These are phyloP conservation scores for Clarias macrocephalus DNA, from an alignment of 2,113 vertebrate genomes.

Conservation along the genomic window DNA sequence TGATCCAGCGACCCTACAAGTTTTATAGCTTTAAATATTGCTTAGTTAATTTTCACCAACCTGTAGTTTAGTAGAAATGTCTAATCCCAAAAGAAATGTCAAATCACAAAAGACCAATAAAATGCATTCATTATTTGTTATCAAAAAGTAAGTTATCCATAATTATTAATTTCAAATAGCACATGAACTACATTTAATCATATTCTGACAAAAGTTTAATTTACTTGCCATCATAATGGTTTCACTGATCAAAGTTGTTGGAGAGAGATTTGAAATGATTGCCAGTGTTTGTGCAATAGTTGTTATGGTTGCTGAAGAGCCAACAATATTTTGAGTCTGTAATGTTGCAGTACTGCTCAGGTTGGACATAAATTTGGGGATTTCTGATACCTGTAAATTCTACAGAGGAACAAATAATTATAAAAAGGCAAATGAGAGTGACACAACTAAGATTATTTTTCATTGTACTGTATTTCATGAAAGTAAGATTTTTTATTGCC, in stretches of 20 bases:
- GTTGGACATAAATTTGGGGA: slow-evolving; percentile 20
- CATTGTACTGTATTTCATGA: background rate
- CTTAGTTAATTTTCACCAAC: too few species aligned
- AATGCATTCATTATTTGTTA: too few species aligned
- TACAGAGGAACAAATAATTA: background rate
- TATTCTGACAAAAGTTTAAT: background rate
- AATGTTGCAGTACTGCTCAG: background rate
- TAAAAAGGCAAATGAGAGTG: background rate
- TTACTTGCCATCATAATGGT: slow-evolving; percentile 56
- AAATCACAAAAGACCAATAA: too few species aligned
- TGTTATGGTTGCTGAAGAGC: slow-evolving; percentile 58
- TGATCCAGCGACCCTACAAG: too few species aligned
- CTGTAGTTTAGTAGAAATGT: too few species aligned
- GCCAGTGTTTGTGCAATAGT: slow-evolving; percentile 58
- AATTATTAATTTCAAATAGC: background rate
- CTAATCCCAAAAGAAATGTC: too few species aligned
- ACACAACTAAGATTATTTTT: background rate
- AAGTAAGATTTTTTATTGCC: slow-evolving; percentile 12
- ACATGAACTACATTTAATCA: background rate
- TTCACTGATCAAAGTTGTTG: background rate
- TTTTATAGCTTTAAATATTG: too few species aligned
- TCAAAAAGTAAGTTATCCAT: too few species aligned
- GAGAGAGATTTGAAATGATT: slow-evolving; percentile 48
- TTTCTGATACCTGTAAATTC: slow-evolving; percentile 32
- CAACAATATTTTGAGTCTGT: background rate